Evolutionary conservation across 30 jellyfish, hydroid and myxozoan species (phyloP).

Genomic region (Phacellophora camtschatica): DNA sequence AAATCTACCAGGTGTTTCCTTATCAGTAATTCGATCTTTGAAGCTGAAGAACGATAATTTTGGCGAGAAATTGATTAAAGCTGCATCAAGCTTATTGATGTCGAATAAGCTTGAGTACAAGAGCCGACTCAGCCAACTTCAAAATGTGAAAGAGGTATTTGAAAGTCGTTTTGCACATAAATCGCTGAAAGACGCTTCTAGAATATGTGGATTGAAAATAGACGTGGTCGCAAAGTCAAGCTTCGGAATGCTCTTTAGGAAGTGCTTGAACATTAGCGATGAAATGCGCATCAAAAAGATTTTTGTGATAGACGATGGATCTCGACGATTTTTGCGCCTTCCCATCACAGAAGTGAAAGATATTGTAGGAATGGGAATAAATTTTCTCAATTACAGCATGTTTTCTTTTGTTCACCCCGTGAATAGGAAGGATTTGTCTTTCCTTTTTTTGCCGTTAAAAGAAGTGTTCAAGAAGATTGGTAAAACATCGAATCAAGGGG

Average conservation of each 20-base stretch:
- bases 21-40: too few relatives aligned
- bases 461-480: neutral
- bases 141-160: neutral
- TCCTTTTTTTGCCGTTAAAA: slow-evolving; percentile 15
- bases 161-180: neutral
- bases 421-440: neutral
- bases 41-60: too few relatives aligned
- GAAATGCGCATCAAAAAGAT: neutral
- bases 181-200: neutral
- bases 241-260: neutral
- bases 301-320: neutral
- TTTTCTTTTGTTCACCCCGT: neutral
- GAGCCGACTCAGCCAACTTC: neutral
- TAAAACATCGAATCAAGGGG: neutral
- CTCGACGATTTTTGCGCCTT: neutral
- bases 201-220: neutral
- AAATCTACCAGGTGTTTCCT: too few relatives aligned
- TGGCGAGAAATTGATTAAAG: neutral
- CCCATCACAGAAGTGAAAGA: slow-evolving; percentile 3
- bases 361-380: neutral
- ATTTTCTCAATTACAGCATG: neutral
- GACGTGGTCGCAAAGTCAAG: neutral
- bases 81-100: neutral
- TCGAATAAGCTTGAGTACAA: neutral
- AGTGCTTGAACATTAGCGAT: neutral